Evolutionary conservation across 2,797 vertebrate species (phyloP).

Genomic region (Pitangus sulphuratus): DNA sequence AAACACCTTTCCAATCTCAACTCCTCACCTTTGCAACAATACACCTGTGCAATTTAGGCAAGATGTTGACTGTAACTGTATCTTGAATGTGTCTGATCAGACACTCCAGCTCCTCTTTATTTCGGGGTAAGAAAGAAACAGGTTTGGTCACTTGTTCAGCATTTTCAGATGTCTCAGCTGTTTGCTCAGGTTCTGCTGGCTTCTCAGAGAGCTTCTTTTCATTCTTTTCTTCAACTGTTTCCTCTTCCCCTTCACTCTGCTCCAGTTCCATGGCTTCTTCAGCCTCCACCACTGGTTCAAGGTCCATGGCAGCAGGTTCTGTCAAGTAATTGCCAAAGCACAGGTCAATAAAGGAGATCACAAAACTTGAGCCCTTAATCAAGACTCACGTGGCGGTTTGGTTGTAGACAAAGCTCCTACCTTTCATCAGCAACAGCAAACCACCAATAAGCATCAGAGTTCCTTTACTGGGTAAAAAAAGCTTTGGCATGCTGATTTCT

Average conservation of each 20-base stretch:
- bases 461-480: background rate
- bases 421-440: background rate
- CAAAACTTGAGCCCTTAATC: background rate
- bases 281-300: constrained; percentile 48
- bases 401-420: background rate
- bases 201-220: background rate
- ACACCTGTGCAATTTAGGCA: constrained; percentile 93
- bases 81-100: constrained; percentile 86
- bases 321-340: background rate
- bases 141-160: background rate
- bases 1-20: background rate
- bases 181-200: background rate
- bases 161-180: background rate
- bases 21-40: constrained; percentile 88
- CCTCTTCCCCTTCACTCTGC: constrained; percentile 59
- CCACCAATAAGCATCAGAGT: background rate
- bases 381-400: background rate
- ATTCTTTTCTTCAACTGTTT: background rate
- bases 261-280: constrained; percentile 78
- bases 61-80: constrained; percentile 83
- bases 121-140: constrained; percentile 84
- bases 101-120: constrained; percentile 83
- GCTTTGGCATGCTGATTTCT: background rate
- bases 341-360: background rate
- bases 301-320: constrained; percentile 61